These are phyloP conservation scores for Lycocorax pyrrhopterus DNA, from an alignment of 2,113 vertebrate species.

Conservation along the genomic window DNA sequence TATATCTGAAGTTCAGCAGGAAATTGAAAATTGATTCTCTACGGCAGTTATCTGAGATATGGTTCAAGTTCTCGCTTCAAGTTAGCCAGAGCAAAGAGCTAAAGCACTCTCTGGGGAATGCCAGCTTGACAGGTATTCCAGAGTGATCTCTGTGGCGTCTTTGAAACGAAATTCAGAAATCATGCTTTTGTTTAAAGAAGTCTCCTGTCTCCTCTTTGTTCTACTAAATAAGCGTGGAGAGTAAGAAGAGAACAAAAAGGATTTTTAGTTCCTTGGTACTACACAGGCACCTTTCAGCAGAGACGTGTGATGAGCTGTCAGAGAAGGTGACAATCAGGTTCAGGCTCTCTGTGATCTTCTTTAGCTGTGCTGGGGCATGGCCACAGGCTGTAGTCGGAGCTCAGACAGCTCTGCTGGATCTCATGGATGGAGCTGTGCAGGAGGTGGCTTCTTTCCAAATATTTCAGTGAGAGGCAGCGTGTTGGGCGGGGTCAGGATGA, in stretches of 20 bases:
- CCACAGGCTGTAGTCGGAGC: not conserved
- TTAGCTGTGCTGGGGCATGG: not conserved
- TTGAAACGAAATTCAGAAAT: not conserved
- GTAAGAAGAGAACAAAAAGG: not conserved
- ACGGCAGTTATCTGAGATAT: conserved; percentile 48
- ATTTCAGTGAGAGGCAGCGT: rapidly evolving
- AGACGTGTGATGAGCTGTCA: not conserved
- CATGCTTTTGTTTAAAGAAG: not conserved
- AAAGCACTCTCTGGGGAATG: not conserved
- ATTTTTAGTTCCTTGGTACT: not conserved
- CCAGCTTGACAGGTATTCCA: not conserved
- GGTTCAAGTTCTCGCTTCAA: conserved; percentile 17
- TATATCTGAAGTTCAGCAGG: conserved; percentile 40
- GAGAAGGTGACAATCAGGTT: not conserved
- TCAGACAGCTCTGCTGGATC: not conserved
- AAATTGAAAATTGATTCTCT: conserved; percentile 63
- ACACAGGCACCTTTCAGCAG: not conserved
- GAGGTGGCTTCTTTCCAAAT: not conserved
- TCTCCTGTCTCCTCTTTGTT: not conserved
- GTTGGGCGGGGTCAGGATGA: not conserved
- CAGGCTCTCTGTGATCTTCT: not conserved
- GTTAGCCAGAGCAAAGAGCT: conserved; percentile 27
- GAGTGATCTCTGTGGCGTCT: not conserved
- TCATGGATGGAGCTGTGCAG: not conserved
- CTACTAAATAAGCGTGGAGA: not conserved